Conservation (phyloP, 37 sponge, comb jelly and placozoan genomes). For the Mnemiopsis leidyi region DNA sequence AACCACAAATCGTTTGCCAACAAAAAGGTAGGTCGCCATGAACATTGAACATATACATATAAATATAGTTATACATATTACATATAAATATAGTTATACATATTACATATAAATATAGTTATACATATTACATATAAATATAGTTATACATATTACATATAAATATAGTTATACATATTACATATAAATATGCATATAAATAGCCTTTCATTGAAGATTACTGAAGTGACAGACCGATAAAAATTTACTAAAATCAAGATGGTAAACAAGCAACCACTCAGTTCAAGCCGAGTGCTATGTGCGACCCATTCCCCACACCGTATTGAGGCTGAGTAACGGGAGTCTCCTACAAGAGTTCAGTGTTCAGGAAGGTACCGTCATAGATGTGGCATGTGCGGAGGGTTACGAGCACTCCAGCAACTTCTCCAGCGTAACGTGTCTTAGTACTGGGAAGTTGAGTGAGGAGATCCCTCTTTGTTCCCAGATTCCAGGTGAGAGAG, state of each 20-base stretch:
- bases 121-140: no score
- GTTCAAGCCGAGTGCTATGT: neutral
- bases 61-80: no score
- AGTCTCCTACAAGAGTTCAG: neutral
- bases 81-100: no score
- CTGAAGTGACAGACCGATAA: no score
- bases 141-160: no score
- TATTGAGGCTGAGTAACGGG: neutral
- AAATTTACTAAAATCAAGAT: no score
- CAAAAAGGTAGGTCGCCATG: neutral
- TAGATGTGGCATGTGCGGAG: neutral
- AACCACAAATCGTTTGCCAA: neutral
- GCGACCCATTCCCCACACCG: neutral
- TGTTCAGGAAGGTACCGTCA: neutral
- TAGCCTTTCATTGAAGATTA: no score
- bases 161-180: no score
- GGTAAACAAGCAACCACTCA: no score
- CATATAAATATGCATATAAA: no score
- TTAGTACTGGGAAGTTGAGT: neutral
- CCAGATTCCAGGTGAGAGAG: neutral
- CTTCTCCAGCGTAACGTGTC: neutral
- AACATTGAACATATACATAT: no score
- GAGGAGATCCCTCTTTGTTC: neutral
- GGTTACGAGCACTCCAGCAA: neutral
- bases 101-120: no score